Conservation (phyloP, 1,140 invertebrate species). For the Ditylenchus dipsaci region DNA sequence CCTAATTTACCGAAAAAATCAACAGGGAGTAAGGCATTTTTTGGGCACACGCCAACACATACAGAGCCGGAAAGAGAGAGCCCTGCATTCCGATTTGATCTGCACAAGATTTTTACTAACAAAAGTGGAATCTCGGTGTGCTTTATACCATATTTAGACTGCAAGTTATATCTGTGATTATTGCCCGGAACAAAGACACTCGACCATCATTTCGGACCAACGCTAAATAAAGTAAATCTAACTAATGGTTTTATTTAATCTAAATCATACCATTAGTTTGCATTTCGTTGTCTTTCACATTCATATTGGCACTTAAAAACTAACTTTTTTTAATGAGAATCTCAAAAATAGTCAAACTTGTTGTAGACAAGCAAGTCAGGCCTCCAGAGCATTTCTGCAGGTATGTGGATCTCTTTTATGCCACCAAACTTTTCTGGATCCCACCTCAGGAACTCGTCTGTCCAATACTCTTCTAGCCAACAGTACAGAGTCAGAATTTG, state of each 20-base stretch:
- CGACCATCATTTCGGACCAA: constrained; percentile 47
- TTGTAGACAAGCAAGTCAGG: constrained; percentile 39
- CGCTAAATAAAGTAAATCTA: constrained; percentile 8
- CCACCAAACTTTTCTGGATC: constrained; percentile 20
- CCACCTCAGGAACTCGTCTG: constrained; percentile 30
- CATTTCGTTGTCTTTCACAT: constrained; percentile 53
- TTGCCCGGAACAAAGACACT: constrained; percentile 53
- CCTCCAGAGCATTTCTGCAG: constrained; percentile 24
- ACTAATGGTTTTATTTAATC: too few relatives aligned
- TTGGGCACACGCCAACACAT: too few relatives aligned
- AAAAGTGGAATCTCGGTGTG: too few relatives aligned
- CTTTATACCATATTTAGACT: constrained; percentile 41
- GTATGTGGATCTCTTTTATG: constrained; percentile 25
- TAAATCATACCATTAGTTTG: constrained; percentile 40
- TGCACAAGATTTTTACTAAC: too few relatives aligned
- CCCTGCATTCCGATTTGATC: too few relatives aligned
- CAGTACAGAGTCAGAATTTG: constrained; percentile 56
- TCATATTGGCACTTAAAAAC: constrained; percentile 52
- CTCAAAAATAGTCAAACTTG: constrained; percentile 19
- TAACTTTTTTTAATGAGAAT: not conserved
- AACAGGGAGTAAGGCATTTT: too few relatives aligned
- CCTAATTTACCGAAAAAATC: too few relatives aligned
- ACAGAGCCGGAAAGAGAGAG: too few relatives aligned
- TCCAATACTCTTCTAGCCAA: constrained; percentile 50
- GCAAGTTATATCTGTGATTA: constrained; percentile 56